Base-by-base conservation (phyloP, 2,113 vertebrate genomes). In the Epinephelus cyanopodus region DNA sequence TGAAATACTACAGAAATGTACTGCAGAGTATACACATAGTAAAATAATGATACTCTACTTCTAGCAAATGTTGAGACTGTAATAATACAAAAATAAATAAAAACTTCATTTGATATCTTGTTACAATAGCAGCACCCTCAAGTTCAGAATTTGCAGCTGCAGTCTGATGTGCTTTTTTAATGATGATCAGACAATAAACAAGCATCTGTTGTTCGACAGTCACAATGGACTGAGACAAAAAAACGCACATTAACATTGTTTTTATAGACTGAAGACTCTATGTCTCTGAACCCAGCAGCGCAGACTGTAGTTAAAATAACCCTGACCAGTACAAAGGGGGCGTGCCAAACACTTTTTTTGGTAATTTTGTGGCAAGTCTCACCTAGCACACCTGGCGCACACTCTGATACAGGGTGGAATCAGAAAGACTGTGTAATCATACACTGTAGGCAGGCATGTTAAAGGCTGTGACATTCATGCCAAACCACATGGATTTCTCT, bases 181-280 rank as follows among this genome's bases (percentile, higher is more conserved):
- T 50, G 10, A 66, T 5, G 18, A 45, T 48, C 42, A 33, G 33
- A 53, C 27, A 50, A 61, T 42, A 64, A 64, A 39, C 19, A 23
- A 37, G 29, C 23, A 61, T 73, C 70, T 73, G 47, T 13, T 63
- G 23, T 54, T 33, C 54, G 42, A 68, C 50, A 68, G 3, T 29
- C 42, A 67, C 18, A 14, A 23, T 27, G 64, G 5, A 21, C 54
- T 45, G 15, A 71, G 45, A 72, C 56, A 56, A 37, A 37, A 37
- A 6, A 37, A 37, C n/a, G 25, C 18, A 25, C 4, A 21, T 17
- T 10, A 42, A 7, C 19, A 42, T 25, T 56, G 29, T 39, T 29
- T 60, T 61, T 61, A 29, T 61, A 33, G 29, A 47, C 45, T 47
- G 13, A 14, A 14, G 4, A 12, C 45, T 47, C 12, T 47, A 1